A percentile compares a stretch with the other conserved stretches of the same genome.
phyloP scores from a whole-genome alignment of 2,888 invertebrate genomes.

The Orthosia incerta region DNA sequence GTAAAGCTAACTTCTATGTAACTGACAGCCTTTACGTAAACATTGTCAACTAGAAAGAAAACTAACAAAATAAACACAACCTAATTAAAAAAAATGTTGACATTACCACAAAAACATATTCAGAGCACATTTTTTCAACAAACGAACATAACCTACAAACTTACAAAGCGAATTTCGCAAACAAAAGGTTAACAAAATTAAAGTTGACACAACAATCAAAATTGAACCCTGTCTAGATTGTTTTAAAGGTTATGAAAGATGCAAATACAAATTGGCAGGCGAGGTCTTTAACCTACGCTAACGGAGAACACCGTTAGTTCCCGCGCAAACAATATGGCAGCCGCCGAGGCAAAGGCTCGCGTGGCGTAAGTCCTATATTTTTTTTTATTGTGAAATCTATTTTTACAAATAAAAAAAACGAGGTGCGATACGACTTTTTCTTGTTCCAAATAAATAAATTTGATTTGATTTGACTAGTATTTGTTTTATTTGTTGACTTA shows the following conservation, averaged over 20 bases:
- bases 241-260: slow-evolving; percentile 52
- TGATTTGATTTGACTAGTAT: too few species aligned
- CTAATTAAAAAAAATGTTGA: slow-evolving; percentile 38
- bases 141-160: slow-evolving; percentile 61
- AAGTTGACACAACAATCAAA: slow-evolving; percentile 49
- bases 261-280: slow-evolving; percentile 58
- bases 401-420: slow-evolving; percentile 38
- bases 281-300: slow-evolving; percentile 76
- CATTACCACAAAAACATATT: slow-evolving; percentile 46
- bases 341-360: slow-evolving; percentile 63
- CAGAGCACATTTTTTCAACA: slow-evolving; percentile 50
- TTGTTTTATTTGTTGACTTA: slow-evolving; percentile 42
- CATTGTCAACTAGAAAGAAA: not conserved
- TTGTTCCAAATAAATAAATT: too few species aligned
- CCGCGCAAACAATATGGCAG: slow-evolving; percentile 78
- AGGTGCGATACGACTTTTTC: slow-evolving; percentile 41
- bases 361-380: slow-evolving; percentile 66
- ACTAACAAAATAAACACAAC: slow-evolving; percentile 12
- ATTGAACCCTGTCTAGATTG: slow-evolving; percentile 55
- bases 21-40: not conserved
- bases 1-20: not conserved
- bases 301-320: slow-evolving; percentile 78
- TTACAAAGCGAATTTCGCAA: slow-evolving; percentile 64
- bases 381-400: slow-evolving; percentile 55
- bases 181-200: slow-evolving; percentile 64